Evolutionary conservation across 2,888 invertebrate species (phyloP).

Genomic region (Agriopis aurantiaria): DNA sequence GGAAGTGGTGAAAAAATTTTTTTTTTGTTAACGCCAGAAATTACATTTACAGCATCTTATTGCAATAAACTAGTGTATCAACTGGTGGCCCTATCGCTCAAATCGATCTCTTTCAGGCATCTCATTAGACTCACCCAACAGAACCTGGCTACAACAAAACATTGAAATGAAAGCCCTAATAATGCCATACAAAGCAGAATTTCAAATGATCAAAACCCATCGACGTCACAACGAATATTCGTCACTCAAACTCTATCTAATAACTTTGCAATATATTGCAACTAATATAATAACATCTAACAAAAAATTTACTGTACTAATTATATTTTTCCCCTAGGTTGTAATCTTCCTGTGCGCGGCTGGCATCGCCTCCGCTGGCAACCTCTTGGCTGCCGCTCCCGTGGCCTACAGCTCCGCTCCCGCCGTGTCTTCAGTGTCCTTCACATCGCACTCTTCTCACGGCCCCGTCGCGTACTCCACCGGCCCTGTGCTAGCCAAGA

Average conservation of each 20-base stretch:
- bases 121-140: too few relatives aligned
- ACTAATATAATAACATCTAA: neutral
- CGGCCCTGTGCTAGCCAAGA: constrained; percentile 76
- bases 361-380: constrained; percentile 87
- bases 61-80: too few relatives aligned
- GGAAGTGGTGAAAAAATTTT: too few relatives aligned
- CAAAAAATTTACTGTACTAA: neutral
- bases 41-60: too few relatives aligned
- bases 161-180: too few relatives aligned
- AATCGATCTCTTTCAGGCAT: too few relatives aligned
- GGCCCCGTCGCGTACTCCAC: constrained; percentile 81
- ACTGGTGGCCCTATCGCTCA: too few relatives aligned
- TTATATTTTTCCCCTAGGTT: constrained; percentile 64
- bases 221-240: too few relatives aligned
- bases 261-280: neutral
- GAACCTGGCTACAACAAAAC: too few relatives aligned
- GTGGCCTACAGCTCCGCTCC: constrained; percentile 69
- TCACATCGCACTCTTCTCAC: constrained; percentile 73
- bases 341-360: constrained; percentile 86
- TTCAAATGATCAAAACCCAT: too few relatives aligned
- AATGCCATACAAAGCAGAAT: too few relatives aligned
- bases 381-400: constrained; percentile 73
- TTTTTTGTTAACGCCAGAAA: too few relatives aligned
- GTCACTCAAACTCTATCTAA: neutral
- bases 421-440: constrained; percentile 64